A percentile compares a stretch with the other conserved stretches of the same genome.
Evolutionary conservation across 2,797 vertebrate species (phyloP).

Genomic region (Erethizon dorsatum): DNA sequence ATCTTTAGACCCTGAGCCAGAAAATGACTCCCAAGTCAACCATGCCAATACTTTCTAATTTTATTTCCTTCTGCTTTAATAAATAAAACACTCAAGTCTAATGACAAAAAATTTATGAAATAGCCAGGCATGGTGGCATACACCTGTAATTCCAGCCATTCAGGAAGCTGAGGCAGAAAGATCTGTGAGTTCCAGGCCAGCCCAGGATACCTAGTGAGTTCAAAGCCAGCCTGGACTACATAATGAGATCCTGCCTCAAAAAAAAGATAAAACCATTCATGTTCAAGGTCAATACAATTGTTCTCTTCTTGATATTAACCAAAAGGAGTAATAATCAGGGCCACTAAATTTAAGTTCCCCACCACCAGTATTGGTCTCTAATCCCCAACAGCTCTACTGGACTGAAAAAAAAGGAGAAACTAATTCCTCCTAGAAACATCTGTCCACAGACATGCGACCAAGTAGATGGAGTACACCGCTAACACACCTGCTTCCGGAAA

Average conservation of each 20-base stretch:
- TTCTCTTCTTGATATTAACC: slow-evolving; percentile 12
- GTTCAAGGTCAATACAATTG: slow-evolving; percentile 22
- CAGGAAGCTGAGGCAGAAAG: not conserved
- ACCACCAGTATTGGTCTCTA: not conserved
- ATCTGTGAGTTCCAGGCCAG: not conserved
- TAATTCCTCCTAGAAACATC: not conserved
- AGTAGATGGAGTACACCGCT: not conserved
- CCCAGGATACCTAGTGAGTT: not conserved
- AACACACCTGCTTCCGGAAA: not conserved
- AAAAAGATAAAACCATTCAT: not conserved
- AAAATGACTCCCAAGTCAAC: slow-evolving; percentile 53
- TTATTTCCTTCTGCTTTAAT: slow-evolving; percentile 20
- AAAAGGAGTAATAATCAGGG: slow-evolving; percentile 4
- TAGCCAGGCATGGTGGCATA: not conserved
- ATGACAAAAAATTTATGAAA: slow-evolving; percentile 10
- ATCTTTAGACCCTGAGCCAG: slow-evolving; percentile 54
- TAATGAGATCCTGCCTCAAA: not conserved
- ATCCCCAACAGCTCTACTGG: not conserved
- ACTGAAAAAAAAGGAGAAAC: slow-evolving; percentile 21
- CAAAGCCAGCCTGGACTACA: not conserved
- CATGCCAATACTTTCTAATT: slow-evolving; percentile 37
- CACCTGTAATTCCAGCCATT: not conserved
- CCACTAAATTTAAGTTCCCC: not conserved
- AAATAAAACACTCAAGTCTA: slow-evolving; percentile 49
- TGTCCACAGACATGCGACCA: not conserved